Conservation (phyloP, 2,797 vertebrate species). For the Peromyscus aztecus region DNA sequence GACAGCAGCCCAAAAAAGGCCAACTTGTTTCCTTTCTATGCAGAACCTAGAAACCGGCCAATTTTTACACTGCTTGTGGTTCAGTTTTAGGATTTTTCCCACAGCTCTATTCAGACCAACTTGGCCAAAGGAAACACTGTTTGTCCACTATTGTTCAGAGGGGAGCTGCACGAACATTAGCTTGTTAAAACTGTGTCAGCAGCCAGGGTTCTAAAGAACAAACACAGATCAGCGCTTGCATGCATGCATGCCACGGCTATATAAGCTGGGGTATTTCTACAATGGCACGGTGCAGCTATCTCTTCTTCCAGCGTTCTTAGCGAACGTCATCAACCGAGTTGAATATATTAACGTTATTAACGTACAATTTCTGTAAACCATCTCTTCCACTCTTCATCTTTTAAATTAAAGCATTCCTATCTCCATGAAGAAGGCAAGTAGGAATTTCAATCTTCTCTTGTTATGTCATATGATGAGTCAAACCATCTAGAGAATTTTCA, state of each 20-base stretch:
- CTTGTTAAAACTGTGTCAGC: slow-evolving; percentile 43
- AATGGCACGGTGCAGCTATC: neutral
- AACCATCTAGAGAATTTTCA: neutral
- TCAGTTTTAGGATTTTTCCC: slow-evolving; percentile 70
- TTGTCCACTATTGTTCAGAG: neutral
- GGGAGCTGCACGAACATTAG: neutral
- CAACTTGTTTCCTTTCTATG: slow-evolving; percentile 57
- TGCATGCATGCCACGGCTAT: neutral
- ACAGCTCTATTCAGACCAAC: slow-evolving; percentile 65
- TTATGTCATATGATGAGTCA: neutral
- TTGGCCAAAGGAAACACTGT: slow-evolving; percentile 54
- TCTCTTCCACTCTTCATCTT: slow-evolving; percentile 1
- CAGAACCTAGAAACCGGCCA: slow-evolving; percentile 61
- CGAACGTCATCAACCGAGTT: neutral
- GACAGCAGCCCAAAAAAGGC: slow-evolving; percentile 14
- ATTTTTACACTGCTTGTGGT: slow-evolving; percentile 37
- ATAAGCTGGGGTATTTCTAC: neutral
- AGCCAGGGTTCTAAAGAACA: neutral
- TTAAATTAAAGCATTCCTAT: neutral
- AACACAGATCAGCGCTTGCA: neutral
- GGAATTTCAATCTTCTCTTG: neutral
- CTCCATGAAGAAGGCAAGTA: slow-evolving; percentile 27
- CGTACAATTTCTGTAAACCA: neutral
- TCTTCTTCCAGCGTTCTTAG: neutral
- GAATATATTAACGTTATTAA: slow-evolving; percentile 48